Evolutionary conservation across 2,888 invertebrate species (phyloP).

Genomic region (Gastrophysa polygoni): DNA sequence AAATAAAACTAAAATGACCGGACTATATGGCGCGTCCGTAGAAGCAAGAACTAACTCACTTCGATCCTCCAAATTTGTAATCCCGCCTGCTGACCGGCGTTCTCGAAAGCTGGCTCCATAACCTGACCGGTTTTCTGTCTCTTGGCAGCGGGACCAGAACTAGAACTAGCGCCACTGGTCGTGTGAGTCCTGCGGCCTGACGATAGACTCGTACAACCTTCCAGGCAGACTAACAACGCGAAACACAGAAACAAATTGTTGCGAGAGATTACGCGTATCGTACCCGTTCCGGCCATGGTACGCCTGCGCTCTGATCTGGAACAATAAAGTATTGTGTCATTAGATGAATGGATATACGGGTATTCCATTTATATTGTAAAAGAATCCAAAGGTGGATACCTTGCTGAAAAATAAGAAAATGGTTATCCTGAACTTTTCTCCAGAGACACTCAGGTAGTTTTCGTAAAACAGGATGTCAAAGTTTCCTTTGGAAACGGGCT

Average conservation of each 20-base stretch:
- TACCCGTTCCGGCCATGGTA: constrained; percentile 32
- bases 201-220: too few relatives aligned
- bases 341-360: too few relatives aligned
- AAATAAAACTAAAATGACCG: too few relatives aligned
- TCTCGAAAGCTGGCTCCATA: constrained; percentile 72
- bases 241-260: constrained; percentile 19
- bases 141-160: constrained; percentile 10
- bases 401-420: too few relatives aligned
- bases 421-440: too few relatives aligned
- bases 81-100: constrained; percentile 71
- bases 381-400: too few relatives aligned
- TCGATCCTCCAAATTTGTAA: constrained; percentile 83
- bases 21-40: background rate
- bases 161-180: too few relatives aligned
- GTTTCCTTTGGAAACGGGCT: too few relatives aligned
- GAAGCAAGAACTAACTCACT: constrained; percentile 63
- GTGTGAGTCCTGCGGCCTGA: constrained; percentile 13
- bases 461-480: too few relatives aligned
- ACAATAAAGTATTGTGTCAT: background rate
- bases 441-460: too few relatives aligned
- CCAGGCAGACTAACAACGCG: constrained; percentile 21
- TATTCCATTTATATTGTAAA: too few relatives aligned
- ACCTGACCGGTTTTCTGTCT: constrained; percentile 45
- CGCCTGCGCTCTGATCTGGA: constrained; percentile 34
- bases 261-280: constrained; percentile 26